Percentiles rank a stretch among this genome's conserved stretches.
Evolutionary conservation across 2,797 vertebrate species (phyloP).

Genomic region (Muscicapa comitata): DNA sequence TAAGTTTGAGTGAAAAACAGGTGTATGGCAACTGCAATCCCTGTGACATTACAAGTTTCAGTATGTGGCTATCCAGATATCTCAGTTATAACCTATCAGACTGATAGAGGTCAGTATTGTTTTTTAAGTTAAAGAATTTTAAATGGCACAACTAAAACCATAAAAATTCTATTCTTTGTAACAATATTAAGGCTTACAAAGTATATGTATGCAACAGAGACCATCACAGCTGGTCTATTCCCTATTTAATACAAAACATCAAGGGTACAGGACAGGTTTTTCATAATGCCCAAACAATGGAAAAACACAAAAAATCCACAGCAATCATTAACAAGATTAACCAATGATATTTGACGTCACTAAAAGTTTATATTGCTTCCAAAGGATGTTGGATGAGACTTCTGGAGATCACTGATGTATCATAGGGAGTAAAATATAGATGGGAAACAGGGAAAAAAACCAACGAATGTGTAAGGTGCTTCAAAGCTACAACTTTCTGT

Average conservation of each 20-base stretch:
- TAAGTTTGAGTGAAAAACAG: neutral
- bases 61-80: neutral
- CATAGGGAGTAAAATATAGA: neutral
- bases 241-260: neutral
- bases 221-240: neutral
- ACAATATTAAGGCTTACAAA: neutral
- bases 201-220: neutral
- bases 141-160: neutral
- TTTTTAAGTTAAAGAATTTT: neutral
- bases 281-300: neutral
- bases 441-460: accelerated
- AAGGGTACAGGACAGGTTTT: neutral
- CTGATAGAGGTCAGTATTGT: neutral
- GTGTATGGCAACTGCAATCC: neutral
- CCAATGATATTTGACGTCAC: neutral
- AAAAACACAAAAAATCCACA: neutral
- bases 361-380: neutral
- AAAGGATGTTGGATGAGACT: neutral
- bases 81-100: neutral
- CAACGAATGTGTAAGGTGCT: neutral
- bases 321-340: neutral
- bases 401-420: neutral
- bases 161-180: neutral
- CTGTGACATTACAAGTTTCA: neutral
- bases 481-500: neutral